A percentile compares a stretch with the other conserved stretches of the same genome.
These are phyloP conservation scores for Trypoxylon attenuatum DNA, from an alignment of 2,888 invertebrate species.

Conservation along the genomic window DNA sequence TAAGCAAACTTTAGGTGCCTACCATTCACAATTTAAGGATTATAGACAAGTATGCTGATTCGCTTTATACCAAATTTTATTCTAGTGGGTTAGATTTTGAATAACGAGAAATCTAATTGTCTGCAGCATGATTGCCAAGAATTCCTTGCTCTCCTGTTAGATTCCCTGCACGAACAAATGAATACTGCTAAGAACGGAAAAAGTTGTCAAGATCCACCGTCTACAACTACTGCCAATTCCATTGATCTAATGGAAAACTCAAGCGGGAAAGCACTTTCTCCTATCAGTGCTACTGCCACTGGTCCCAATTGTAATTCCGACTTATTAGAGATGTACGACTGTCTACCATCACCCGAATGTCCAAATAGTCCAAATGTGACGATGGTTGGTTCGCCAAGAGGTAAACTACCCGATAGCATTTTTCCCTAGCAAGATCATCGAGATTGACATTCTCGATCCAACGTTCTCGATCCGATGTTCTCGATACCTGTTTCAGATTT, in stretches of 20 bases:
- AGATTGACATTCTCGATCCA: background rate
- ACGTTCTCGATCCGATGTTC: background rate
- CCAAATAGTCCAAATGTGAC: conserved; percentile 69
- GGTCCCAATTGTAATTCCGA: conserved; percentile 56
- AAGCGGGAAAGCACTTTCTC: conserved; percentile 54
- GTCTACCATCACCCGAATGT: conserved; percentile 64
- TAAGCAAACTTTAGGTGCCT: conserved; percentile 77
- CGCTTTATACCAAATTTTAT: no score
- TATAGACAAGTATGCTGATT: conserved; percentile 78
- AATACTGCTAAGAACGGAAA: conserved; percentile 71
- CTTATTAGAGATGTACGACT: conserved; percentile 64
- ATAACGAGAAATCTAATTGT: conserved; percentile 11
- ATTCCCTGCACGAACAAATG: conserved; percentile 80
- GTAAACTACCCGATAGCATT: conserved; percentile 39
- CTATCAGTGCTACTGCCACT: conserved; percentile 62
- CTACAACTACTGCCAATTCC: conserved; percentile 67
- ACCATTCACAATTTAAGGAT: conserved; percentile 80
- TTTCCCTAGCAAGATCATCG: no score
- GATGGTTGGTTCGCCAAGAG: conserved; percentile 71
- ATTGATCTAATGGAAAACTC: conserved; percentile 60
- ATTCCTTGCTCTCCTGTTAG: conserved; percentile 79
- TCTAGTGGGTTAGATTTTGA: no score
- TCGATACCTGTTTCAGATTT: conserved; percentile 52
- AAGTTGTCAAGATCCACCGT: conserved; percentile 62
- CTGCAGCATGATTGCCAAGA: conserved; percentile 81